Conservation (phyloP, 2,888 invertebrate species). For the Callimorpha dominula region DNA sequence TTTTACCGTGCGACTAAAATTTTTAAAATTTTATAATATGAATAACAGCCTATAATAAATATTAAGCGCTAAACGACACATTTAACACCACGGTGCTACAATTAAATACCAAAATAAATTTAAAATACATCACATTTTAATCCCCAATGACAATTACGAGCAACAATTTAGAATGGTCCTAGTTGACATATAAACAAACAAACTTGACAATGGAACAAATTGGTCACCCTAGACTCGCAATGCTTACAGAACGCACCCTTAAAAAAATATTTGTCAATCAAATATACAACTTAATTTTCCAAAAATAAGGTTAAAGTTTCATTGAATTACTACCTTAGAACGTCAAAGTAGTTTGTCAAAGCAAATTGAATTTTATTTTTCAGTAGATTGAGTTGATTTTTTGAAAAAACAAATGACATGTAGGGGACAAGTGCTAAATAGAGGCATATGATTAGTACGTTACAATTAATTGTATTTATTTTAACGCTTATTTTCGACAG, state of each 20-base stretch:
- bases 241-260: conserved; percentile 17
- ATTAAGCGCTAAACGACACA: not conserved
- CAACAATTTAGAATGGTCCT: conserved; percentile 22
- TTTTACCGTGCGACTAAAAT: too few relatives aligned
- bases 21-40: not conserved
- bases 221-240: conserved; percentile 16
- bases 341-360: not conserved
- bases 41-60: not conserved
- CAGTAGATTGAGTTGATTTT: not conserved
- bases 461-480: conserved; percentile 44
- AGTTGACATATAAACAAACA: conserved; percentile 57
- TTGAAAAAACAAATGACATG: conserved; percentile 23
- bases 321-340: not conserved
- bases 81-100: conserved; percentile 13
- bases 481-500: conserved; percentile 21
- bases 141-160: conserved; percentile 18
- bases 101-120: conserved; percentile 19
- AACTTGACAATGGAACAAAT: conserved; percentile 49
- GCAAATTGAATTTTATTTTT: not conserved
- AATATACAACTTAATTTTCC: not conserved
- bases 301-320: not conserved
- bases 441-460: conserved; percentile 24
- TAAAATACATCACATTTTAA: conserved; percentile 15
- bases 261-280: not conserved
- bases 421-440: conserved; percentile 13